Evolutionary conservation across 2,888 invertebrate genomes (phyloP), one percentile per base, ranked within the genome.

Genomic region (Formica aserva): DNA sequence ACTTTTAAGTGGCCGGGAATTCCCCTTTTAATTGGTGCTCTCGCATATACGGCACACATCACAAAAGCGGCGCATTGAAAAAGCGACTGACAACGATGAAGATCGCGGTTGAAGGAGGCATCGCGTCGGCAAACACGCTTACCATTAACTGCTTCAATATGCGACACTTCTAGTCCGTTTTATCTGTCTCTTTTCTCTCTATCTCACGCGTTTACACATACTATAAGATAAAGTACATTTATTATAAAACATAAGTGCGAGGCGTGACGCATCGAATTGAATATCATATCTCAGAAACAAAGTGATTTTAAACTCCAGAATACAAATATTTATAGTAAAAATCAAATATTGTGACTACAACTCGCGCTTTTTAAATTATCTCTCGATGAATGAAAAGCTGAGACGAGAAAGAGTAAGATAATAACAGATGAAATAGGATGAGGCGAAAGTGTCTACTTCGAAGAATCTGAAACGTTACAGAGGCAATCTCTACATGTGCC

Each of bases 21-120:
- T 89, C 86, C 89, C 87, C 89, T 91, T 90, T 90, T 90, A 90
- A 90, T 91, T 91, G 89, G 86, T 83, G 85, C 86, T 89, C 86
- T 85, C 82, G 87, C 75, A 84, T 84, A 83, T 87, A 85, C 86
- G 84, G 74, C 82, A 83, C 57, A 84, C 71, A 72, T 85, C 83
- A 90, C 87, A 90, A 90, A 90, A 90, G 89, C 89, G 87, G 74
- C 87, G 89, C 86, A 89, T 89, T 89, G 87, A 89, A 90, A 90
- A 89, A 89, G 87, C 89, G 86, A 87, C 89, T 85, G 87, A 85
- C 83, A 83, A 81, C 81, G 90, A 87, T 88, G 87, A 89, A 90
- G 89, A 90, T 90, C 89, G 69, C 76, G 81, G 82, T 85, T 85
- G 90, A 89, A 90, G 89, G 78, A 89, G 84, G 84, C 78, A 71